Evolutionary conservation across 2,888 invertebrate species (phyloP).

Genomic region (Sisyra nigra): DNA sequence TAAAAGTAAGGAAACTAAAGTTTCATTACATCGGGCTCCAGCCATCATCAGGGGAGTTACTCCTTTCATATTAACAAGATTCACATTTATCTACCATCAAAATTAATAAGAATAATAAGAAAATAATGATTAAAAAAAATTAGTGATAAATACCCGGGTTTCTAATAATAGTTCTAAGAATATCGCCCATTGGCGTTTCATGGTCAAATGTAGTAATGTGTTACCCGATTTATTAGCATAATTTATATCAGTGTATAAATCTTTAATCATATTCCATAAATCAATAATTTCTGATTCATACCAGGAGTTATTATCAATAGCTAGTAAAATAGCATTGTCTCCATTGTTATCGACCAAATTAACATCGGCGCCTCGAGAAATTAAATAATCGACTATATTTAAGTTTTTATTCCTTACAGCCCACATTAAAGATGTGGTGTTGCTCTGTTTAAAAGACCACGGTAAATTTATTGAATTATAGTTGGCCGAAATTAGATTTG

Average conservation of each 20-base stretch:
- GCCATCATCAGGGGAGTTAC: constrained; percentile 27
- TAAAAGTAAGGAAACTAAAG: constrained; percentile 19
- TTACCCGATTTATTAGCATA: constrained; percentile 23
- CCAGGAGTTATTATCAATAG: constrained; percentile 24
- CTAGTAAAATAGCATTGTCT: constrained; percentile 23
- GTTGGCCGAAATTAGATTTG: background rate
- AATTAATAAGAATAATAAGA: too few species aligned
- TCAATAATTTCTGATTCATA: constrained; percentile 24
- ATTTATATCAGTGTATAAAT: constrained; percentile 18
- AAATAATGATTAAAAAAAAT: background rate
- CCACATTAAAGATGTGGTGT: constrained; percentile 25
- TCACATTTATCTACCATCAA: constrained; percentile 17
- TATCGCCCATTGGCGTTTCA: constrained; percentile 24
- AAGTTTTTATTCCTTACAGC: constrained; percentile 24
- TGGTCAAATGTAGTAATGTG: constrained; percentile 25
- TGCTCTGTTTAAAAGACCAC: constrained; percentile 19
- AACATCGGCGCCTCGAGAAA: constrained; percentile 24
- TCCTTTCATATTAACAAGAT: constrained; percentile 21
- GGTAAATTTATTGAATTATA: background rate
- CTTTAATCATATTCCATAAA: constrained; percentile 23
- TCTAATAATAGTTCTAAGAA: constrained; percentile 20
- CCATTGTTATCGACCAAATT: constrained; percentile 21
- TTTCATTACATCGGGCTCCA: constrained; percentile 21
- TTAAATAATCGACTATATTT: constrained; percentile 23
- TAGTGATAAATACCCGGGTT: constrained; percentile 18